Evolutionary conservation across 2,888 invertebrate genomes (phyloP).

Genomic region (Rotaria sp.): DNA sequence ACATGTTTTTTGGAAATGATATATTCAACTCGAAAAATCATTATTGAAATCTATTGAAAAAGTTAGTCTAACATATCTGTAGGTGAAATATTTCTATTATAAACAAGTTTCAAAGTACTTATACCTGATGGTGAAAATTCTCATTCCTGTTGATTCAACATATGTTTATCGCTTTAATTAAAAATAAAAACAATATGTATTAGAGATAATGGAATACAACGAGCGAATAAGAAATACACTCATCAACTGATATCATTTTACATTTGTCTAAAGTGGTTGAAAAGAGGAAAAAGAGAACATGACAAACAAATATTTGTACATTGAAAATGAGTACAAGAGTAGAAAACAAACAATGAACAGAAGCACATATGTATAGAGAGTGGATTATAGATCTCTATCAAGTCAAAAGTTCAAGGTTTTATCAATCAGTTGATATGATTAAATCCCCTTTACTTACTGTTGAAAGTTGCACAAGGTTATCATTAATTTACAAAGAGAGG

Average conservation of each 20-base stretch:
- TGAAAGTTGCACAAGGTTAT: not conserved
- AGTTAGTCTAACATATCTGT: no score
- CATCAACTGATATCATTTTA: slow-evolving; percentile 24
- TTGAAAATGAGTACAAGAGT: not conserved
- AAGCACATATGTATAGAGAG: not conserved
- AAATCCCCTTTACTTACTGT: not conserved
- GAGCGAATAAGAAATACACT: not conserved
- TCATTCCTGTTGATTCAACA: not conserved
- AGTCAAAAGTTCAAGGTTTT: not conserved
- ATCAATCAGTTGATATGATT: not conserved
- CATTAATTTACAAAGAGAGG: not conserved
- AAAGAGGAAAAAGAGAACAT: not conserved
- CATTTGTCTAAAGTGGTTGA: not conserved
- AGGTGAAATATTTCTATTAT: not conserved
- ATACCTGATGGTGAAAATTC: not conserved
- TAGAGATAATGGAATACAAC: not conserved
- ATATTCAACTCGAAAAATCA: no score
- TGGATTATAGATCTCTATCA: not conserved
- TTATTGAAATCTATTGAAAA: no score
- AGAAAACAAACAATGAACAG: not conserved
- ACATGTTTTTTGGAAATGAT: no score
- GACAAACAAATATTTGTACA: not conserved
- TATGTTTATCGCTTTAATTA: not conserved
- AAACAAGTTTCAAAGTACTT: not conserved
- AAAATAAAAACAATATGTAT: not conserved